Evolutionary conservation across 2,888 invertebrate genomes (phyloP).

Genomic region (Lobophora halterata): DNA sequence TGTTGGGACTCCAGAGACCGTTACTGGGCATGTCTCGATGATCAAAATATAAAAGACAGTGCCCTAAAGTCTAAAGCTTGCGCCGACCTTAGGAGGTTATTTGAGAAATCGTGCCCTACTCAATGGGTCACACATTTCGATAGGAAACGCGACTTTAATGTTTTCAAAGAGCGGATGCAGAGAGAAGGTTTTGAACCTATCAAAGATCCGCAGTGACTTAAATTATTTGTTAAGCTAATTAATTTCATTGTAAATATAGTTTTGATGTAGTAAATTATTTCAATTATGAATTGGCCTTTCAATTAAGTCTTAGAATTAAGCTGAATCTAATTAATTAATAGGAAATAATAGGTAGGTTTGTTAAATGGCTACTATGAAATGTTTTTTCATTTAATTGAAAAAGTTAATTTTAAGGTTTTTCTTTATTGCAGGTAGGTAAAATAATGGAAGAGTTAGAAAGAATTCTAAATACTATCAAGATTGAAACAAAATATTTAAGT

Average conservation of each 20-base stretch:
- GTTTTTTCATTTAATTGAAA: slow-evolving; percentile 3
- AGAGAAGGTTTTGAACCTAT: slow-evolving; percentile 92
- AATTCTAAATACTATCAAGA: slow-evolving; percentile 20
- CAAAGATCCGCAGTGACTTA: slow-evolving; percentile 61
- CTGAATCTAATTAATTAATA: not conserved
- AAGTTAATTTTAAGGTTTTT: slow-evolving; percentile 8
- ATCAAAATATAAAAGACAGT: slow-evolving; percentile 82
- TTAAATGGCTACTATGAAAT: not conserved
- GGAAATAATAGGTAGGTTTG: slow-evolving; percentile 7
- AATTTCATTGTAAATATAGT: slow-evolving; percentile 63
- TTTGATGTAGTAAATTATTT: slow-evolving; percentile 66
- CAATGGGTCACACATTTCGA: slow-evolving; percentile 98
- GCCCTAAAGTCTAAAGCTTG: slow-evolving; percentile 81
- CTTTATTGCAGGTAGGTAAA: slow-evolving; percentile 36
- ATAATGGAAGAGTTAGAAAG: slow-evolving; percentile 43
- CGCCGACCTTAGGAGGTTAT: slow-evolving; percentile 84
- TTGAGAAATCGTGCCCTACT: slow-evolving; percentile 88
- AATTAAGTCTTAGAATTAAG: slow-evolving; percentile 30
- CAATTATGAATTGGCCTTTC: slow-evolving; percentile 50
- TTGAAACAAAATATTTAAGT: slow-evolving; percentile 21
- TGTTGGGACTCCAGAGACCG: slow-evolving; percentile 94
- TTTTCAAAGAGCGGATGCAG: slow-evolving; percentile 93
- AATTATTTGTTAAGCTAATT: slow-evolving; percentile 34
- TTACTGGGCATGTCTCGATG: slow-evolving; percentile 94
- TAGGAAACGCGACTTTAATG: slow-evolving; percentile 91